phyloP scores from a whole-genome alignment of 1,140 invertebrate species.

The Diorhabda elongata region DNA sequence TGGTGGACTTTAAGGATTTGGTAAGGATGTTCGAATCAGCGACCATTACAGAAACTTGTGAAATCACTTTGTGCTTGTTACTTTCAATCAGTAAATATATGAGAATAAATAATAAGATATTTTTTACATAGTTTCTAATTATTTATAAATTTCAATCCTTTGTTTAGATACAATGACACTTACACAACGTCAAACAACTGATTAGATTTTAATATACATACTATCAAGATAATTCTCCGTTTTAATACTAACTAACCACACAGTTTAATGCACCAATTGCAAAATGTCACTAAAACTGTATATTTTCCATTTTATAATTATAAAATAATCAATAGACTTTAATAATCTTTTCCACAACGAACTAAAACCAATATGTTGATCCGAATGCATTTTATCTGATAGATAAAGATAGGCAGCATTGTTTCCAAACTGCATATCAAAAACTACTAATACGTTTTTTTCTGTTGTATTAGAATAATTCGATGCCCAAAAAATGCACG shows the following conservation, averaged over 20 bases:
- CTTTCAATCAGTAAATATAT: too few relatives aligned
- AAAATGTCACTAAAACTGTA: background rate
- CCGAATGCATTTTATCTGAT: constrained; percentile 16
- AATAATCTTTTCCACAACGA: constrained; percentile 9
- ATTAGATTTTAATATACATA: background rate
- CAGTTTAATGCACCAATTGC: background rate
- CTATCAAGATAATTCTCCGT: background rate
- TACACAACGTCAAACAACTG: too few relatives aligned
- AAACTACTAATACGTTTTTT: background rate
- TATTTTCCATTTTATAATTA: constrained; percentile 10
- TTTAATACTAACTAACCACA: background rate
- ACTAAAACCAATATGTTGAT: constrained; percentile 12
- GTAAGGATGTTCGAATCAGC: too few relatives aligned
- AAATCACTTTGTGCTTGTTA: too few relatives aligned
- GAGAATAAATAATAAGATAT: too few relatives aligned
- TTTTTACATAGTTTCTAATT: too few relatives aligned
- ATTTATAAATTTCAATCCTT: too few relatives aligned
- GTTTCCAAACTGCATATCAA: constrained; percentile 15
- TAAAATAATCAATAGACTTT: constrained; percentile 13
- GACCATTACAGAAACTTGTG: too few relatives aligned
- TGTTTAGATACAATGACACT: too few relatives aligned
- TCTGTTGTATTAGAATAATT: too few relatives aligned
- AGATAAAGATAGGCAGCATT: constrained; percentile 10
- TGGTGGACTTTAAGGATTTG: too few relatives aligned
- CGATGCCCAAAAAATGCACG: too few relatives aligned